Conservation (phyloP, 2,113 vertebrate species). For the Garra rufa region DNA sequence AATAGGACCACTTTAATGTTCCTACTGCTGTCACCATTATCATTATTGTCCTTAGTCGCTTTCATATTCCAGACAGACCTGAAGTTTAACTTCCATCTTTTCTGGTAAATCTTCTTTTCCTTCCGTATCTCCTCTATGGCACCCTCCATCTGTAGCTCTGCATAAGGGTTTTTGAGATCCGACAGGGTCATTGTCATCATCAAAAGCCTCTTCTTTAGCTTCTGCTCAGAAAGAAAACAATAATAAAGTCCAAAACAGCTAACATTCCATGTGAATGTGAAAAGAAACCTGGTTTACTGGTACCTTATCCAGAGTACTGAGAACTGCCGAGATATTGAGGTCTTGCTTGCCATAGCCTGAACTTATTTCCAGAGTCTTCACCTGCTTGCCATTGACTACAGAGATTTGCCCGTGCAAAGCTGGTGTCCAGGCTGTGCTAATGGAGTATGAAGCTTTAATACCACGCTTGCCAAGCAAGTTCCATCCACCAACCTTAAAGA, state of each 20-base stretch:
- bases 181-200: slow-evolving; percentile 69
- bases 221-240: slow-evolving; percentile 54
- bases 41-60: no score
- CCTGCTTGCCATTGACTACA: slow-evolving; percentile 71
- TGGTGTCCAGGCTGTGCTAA: slow-evolving; percentile 80
- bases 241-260: not conserved
- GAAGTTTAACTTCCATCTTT: slow-evolving; percentile 49
- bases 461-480: slow-evolving; percentile 69
- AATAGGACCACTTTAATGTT: no score
- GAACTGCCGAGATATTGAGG: slow-evolving; percentile 76
- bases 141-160: slow-evolving; percentile 77
- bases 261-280: no score
- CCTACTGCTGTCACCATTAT: not conserved
- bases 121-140: slow-evolving; percentile 79
- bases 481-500: slow-evolving; percentile 75
- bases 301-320: slow-evolving; percentile 74
- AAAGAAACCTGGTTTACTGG: no score
- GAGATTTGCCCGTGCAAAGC: slow-evolving; percentile 75
- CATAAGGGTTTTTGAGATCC: slow-evolving; percentile 60
- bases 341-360: slow-evolving; percentile 74
- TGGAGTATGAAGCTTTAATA: slow-evolving; percentile 76
- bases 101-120: slow-evolving; percentile 77
- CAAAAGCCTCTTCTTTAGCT: slow-evolving; percentile 74
- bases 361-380: slow-evolving; percentile 76
- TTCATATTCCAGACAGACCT: no score